Evolutionary conservation across 1,140 invertebrate genomes (phyloP), one percentile per base, ranked within the genome.

Genomic region (Orchesella cincta): DNA sequence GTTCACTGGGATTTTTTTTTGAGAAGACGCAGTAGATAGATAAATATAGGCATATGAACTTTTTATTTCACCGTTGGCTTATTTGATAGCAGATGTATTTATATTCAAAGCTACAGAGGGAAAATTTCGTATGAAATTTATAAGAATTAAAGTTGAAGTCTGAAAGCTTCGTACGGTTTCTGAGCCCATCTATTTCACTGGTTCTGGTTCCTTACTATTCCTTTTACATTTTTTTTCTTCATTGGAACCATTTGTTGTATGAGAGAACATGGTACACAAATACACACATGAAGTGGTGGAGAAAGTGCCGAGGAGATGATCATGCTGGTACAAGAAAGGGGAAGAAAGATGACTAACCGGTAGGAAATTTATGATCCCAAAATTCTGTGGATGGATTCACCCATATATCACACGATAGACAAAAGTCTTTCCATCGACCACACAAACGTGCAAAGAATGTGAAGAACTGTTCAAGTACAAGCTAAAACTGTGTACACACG

Each of bases 401-500:
- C 74, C 77, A 78, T 78, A 78, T 71, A 78, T 78, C 77, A 57
- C 52, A 75, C 64, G 77, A 78, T 75, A 78, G 77, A 78, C 77
- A 78, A 75, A 75, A 78, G 77, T 78, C 73, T 78, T 46, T 78
- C 57, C 34, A 75, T 75, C 77, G 57, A 75, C 77, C 77, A 73
- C 77, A 78, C 62, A 70, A 29, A 78, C 77, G 77, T 78, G 77
- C 67, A 46, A 3, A 14, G 77, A 78, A 78, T 78, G 70, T 75
- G 23, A n/a, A n/a, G n/a, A n/a, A n/a, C n/a, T n/a, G n/a, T n/a
- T n/a, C n/a, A n/a, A n/a, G n/a, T n/a, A n/a, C n/a, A n/a, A n/a
- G n/a, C n/a, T 46, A 46, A 46, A 20, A 46, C 8, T 46, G 39
- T 12, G 39, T 46, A 46, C 8, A 46, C 39, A 46, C 8, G 39